Evolutionary conservation across 2,113 vertebrate genomes (phyloP).

Genomic region (Mustelus asterias): DNA sequence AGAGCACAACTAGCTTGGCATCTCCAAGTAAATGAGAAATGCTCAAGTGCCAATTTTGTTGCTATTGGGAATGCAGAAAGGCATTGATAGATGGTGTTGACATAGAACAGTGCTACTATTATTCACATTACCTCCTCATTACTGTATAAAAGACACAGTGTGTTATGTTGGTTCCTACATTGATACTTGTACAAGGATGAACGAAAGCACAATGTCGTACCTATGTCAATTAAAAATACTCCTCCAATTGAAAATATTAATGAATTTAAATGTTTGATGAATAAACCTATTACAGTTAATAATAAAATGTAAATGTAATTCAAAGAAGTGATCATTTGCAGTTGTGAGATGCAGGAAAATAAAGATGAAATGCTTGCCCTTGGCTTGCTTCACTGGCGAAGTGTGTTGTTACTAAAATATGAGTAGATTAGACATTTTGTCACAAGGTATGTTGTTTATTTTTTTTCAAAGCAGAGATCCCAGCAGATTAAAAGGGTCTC

Average conservation of each 20-base stretch:
- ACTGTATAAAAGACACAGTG: background rate
- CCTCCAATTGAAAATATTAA: background rate
- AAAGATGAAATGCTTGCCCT: background rate
- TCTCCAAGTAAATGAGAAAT: conserved; percentile 5
- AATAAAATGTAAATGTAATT: background rate
- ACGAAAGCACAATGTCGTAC: background rate
- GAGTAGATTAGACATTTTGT: background rate
- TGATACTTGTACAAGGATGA: background rate
- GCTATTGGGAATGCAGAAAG: background rate
- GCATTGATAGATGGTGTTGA: conserved; percentile 25
- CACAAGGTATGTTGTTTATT: background rate
- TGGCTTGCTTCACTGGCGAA: background rate
- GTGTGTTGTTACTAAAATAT: background rate
- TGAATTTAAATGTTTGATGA: background rate
- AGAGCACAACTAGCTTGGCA: background rate
- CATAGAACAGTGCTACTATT: background rate
- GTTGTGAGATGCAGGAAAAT: background rate
- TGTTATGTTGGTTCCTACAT: background rate
- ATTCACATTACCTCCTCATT: background rate
- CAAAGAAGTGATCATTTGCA: background rate
- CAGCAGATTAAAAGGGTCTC: conserved; percentile 44
- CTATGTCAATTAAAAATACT: background rate
- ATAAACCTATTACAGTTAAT: background rate
- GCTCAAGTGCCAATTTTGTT: conserved; percentile 17
- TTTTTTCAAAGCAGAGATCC: conserved; percentile 43